Evolutionary conservation across 2,797 vertebrate species (phyloP).

Genomic region (Sphenodon punctatus): DNA sequence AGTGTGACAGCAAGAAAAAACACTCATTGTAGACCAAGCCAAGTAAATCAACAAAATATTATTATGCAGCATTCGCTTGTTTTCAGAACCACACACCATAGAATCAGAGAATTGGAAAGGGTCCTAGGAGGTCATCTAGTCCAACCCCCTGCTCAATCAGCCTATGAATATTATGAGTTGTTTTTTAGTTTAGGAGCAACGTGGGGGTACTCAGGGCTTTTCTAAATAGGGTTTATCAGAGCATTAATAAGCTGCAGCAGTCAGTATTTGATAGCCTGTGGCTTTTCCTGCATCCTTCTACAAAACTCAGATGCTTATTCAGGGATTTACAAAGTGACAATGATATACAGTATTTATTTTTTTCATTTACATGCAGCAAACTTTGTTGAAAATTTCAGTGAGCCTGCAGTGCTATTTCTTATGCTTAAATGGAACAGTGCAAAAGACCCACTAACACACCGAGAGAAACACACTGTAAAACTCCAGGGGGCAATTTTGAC

Average conservation of each 20-base stretch:
- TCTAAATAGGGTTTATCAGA: too few species aligned
- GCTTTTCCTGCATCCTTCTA: too few species aligned
- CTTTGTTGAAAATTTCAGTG: not conserved
- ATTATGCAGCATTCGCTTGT: not conserved
- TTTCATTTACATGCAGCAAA: not conserved
- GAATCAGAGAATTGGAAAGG: too few species aligned
- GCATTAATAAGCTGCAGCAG: too few species aligned
- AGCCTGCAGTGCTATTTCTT: not conserved
- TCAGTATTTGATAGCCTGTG: too few species aligned
- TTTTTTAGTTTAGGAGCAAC: too few species aligned
- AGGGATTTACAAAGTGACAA: not conserved
- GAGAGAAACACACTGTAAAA: too few species aligned
- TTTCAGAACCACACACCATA: not conserved
- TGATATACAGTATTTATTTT: not conserved
- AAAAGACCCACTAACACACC: not conserved
- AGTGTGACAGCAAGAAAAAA: not conserved
- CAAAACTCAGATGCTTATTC: constrained; percentile 11
- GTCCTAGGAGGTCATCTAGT: too few species aligned
- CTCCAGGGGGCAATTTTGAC: too few species aligned
- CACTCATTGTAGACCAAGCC: not conserved
- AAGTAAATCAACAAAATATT: not conserved
- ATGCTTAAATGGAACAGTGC: not conserved
- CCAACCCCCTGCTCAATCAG: too few species aligned
- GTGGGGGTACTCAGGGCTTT: too few species aligned
- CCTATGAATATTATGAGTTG: too few species aligned